Base-by-base conservation (phyloP, 2,797 vertebrate genomes). In the Darevskia nairensis region DNA sequence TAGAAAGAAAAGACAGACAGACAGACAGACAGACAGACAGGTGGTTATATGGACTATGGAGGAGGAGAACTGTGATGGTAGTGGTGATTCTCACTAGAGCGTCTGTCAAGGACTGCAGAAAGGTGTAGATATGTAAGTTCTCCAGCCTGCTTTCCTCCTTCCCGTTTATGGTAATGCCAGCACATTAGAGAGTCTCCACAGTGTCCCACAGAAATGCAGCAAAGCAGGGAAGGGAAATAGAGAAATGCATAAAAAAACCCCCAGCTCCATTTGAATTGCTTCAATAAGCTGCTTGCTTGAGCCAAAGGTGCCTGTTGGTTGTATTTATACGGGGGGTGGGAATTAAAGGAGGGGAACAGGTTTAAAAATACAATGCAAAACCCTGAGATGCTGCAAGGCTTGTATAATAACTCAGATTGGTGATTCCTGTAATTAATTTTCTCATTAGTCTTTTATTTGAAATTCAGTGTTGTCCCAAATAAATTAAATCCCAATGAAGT, bases 271-370 rank as follows among this genome's bases (percentile, higher is more conserved):
- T 41, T 44, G 39, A 66, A 82, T 44, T 66, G 3, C 41, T 69
- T 46, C 41, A 69, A 44, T 21, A 44, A 82, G 46, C 29, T 69
- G 6, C 29, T 69, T 69, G 29, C 29, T 82, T 69, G 39, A 69
- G 39, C 61, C 64, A 41, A 82, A 80, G 4, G 4, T 35, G 15
- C 13, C 39, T 29, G 6, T 41, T 68, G 25, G 64, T 82, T 82
- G 61, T 9, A 82, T 44, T 41, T 41, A 41, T 29, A 41, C 11
- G 35, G 80, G 10, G 3, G 17, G n/a, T 8, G 19, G 21, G 6
- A 21, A 50, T 3, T 9, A 27, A 5, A 3, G 11, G 2, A 25
- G 0, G 68, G 68, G 4, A 6, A 27, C 2, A 4, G 1, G 25
- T 76, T 41, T 77, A 46, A 29, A 44, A 44, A 46, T 11, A 41